Base-by-base conservation (phyloP, 1,140 invertebrate genomes). In the Orchesella cincta region DNA sequence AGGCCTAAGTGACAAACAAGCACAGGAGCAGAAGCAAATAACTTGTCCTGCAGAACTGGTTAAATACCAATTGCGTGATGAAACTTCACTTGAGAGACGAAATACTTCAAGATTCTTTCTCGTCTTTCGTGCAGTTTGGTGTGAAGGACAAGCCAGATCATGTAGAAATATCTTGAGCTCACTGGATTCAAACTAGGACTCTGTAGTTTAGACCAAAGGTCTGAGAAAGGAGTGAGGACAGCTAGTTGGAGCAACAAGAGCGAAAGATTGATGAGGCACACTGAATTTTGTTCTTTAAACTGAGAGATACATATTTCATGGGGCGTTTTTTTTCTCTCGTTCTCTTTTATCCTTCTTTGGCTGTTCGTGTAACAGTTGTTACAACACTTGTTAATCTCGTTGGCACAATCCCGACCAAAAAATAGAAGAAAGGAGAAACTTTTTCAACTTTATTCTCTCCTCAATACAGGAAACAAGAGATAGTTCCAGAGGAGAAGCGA, bases 211-310 rank as follows among this genome's bases (percentile, higher is more conserved):
- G n/a, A n/a, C n/a, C n/a, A n/a, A n/a, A n/a, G n/a, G n/a, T n/a
- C n/a, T n/a, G n/a, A n/a, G n/a, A n/a, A n/a, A n/a, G n/a, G n/a
- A 57, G 52, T 5, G 23, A 57, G 12, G 23, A 57, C 12, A 57
- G 23, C 3, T 18, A 3, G 14, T 57, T 23, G 52, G 14, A 57
- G 52, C 12, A 57, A 57, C 12, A 23, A 12, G 52, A 46, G 23
- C 14, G 23, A 57, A 23, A 57, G 52, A 57, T 57, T 57, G 52
- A 57, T 57, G 52, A 57, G 52, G 52, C 52, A 57, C 52, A 57
- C 52, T 57, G 52, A 57, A 18, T 57, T 23, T 57, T 57, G 8
- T 57, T 57, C 52, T 57, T 57, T 57, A 57, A 57, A 57, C 52
- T n/a, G 14, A 57, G 52, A n/a, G 52, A 57, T 57, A 57, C 23